These are phyloP conservation scores for Perca fluviatilis DNA, from an alignment of 2,113 vertebrate species.

Conservation along the genomic window DNA sequence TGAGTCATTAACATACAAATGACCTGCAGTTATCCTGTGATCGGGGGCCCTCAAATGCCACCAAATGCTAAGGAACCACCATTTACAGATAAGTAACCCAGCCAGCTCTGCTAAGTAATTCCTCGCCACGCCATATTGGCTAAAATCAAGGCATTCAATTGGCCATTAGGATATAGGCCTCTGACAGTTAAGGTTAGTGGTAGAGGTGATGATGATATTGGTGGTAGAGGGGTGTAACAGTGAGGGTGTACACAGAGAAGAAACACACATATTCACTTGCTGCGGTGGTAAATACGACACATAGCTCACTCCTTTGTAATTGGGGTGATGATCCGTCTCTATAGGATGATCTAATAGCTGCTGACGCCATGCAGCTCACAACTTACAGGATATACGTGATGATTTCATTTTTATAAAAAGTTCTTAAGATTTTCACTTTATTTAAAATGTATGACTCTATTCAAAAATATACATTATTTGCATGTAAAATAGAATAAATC, in stretches of 20 bases:
- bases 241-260: constrained; percentile 12
- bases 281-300: constrained; percentile 52
- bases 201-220: constrained; percentile 54
- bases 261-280: constrained; percentile 28
- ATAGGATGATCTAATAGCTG: constrained; percentile 65
- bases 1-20: constrained; percentile 87
- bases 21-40: constrained; percentile 81
- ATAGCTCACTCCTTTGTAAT: constrained; percentile 52
- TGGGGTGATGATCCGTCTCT: constrained; percentile 16
- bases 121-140: constrained; percentile 63
- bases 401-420: background rate
- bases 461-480: background rate
- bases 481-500: background rate
- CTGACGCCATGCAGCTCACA: constrained; percentile 2
- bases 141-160: constrained; percentile 78
- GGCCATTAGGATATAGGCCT: constrained; percentile 60
- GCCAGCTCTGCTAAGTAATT: constrained; percentile 73
- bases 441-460: background rate
- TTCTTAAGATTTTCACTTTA: background rate
- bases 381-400: constrained; percentile 27
- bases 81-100: constrained; percentile 83
- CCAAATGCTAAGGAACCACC: constrained; percentile 84
- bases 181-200: constrained; percentile 67
- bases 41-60: constrained; percentile 82
- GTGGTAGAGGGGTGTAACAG: constrained; percentile 20